Conservation (phyloP, 2,797 vertebrate species). For the Enteromius treurensis region DNA sequence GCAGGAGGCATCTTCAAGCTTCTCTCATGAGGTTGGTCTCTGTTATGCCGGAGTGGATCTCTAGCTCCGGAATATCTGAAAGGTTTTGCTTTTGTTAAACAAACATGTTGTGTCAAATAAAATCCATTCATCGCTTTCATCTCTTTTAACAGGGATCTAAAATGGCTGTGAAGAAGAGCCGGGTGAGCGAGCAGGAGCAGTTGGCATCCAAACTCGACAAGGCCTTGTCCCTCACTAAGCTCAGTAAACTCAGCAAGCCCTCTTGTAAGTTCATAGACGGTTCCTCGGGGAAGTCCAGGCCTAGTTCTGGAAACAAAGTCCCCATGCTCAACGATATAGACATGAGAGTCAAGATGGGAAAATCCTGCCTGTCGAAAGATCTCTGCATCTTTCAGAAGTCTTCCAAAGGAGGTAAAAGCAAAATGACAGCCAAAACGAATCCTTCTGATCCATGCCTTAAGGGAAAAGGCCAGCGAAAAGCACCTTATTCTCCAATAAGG, state of each 20-base stretch:
- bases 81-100: neutral
- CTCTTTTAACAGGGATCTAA: constrained; percentile 74
- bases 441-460: constrained; percentile 82
- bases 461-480: constrained; percentile 87
- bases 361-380: constrained; percentile 80
- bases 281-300: constrained; percentile 74
- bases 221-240: constrained; percentile 91
- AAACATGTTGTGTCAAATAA: constrained; percentile 2
- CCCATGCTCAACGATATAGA: constrained; percentile 73
- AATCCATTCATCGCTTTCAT: neutral
- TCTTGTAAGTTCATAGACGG: constrained; percentile 81
- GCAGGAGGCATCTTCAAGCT: constrained; percentile 81
- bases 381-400: constrained; percentile 77
- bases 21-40: constrained; percentile 85
- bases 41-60: neutral
- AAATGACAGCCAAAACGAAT: constrained; percentile 82
- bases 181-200: constrained; percentile 90
- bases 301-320: constrained; percentile 67
- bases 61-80: neutral
- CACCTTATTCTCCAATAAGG: constrained; percentile 85
- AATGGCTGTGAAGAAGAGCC: constrained; percentile 82
- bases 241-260: constrained; percentile 81
- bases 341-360: constrained; percentile 77
- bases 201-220: constrained; percentile 93
- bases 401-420: constrained; percentile 87